A percentile compares a stretch with the other conserved stretches of the same genome.
Evolutionary conservation across 2,113 vertebrate species (phyloP).

Genomic region (Anthoscopus minutus): DNA sequence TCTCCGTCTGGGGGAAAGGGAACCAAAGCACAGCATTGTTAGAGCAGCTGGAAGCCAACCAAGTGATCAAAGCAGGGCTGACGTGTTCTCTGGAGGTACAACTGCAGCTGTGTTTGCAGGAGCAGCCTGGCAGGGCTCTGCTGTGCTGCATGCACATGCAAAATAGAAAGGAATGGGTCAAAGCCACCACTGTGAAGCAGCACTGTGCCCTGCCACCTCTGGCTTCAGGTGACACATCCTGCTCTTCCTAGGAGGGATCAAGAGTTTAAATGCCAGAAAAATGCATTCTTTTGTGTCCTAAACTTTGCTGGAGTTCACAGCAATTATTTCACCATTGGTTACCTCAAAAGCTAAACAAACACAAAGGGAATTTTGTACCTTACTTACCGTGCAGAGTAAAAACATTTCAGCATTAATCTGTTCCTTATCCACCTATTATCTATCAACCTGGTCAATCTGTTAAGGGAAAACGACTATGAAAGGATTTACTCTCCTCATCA

Average conservation of each 20-base stretch:
- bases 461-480: not conserved
- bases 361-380: not conserved
- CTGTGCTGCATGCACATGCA: conserved; percentile 52
- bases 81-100: not conserved
- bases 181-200: not conserved
- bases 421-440: not conserved
- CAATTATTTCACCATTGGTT: not conserved
- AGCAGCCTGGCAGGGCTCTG: conserved; percentile 3
- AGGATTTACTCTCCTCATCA: not conserved
- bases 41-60: not conserved
- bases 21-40: not conserved
- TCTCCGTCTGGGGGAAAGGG: conserved; percentile 75
- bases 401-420: not conserved
- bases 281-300: not conserved
- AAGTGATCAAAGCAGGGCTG: not conserved
- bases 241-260: not conserved
- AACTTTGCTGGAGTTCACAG: not conserved
- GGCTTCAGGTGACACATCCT: not conserved
- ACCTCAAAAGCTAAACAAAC: not conserved
- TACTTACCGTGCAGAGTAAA: conserved; percentile 29
- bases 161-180: conserved; percentile 56
- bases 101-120: not conserved
- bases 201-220: not conserved
- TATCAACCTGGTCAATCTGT: not conserved
- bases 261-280: not conserved